These are phyloP conservation scores for Xanthorhoe designata DNA, from an alignment of 2,888 invertebrate species.

Conservation along the genomic window DNA sequence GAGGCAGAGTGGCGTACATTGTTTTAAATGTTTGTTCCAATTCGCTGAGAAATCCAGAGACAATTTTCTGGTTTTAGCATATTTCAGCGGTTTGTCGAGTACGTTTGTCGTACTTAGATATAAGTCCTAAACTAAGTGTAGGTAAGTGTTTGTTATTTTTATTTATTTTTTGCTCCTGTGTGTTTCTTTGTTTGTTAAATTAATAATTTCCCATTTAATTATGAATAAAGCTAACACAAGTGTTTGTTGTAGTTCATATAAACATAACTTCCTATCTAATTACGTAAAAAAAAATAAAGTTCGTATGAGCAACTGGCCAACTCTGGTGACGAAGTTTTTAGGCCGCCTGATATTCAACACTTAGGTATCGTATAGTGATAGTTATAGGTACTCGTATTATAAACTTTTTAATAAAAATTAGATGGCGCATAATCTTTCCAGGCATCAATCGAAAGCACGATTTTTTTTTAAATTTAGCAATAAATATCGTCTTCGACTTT, in stretches of 20 bases:
- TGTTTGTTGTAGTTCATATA: not conserved
- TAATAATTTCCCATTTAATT: no score
- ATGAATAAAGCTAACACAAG: no score
- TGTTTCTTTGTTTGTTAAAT: no score
- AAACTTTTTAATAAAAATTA: constrained; percentile 13
- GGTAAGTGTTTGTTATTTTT: no score
- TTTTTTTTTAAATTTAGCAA: constrained; percentile 40
- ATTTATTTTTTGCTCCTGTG: no score
- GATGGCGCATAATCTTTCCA: constrained; percentile 31
- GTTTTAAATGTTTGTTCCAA: not conserved
- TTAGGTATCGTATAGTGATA: not conserved
- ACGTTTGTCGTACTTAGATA: not conserved
- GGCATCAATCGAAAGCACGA: constrained; percentile 36
- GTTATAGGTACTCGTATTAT: not conserved
- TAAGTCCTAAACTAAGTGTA: not conserved
- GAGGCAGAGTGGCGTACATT: constrained; percentile 20
- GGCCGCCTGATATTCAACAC: no score
- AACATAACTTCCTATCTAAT: not conserved
- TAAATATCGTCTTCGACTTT: constrained; percentile 7
- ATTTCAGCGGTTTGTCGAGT: not conserved
- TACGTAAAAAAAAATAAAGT: no score
- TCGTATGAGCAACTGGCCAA: no score
- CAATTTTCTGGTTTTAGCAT: not conserved
- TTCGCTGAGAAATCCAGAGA: not conserved
- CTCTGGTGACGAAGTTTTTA: no score